Evolutionary conservation across 1,140 invertebrate genomes (phyloP), one percentile per base, ranked within the genome.

Genomic region (Drosophila pallidifrons): DNA sequence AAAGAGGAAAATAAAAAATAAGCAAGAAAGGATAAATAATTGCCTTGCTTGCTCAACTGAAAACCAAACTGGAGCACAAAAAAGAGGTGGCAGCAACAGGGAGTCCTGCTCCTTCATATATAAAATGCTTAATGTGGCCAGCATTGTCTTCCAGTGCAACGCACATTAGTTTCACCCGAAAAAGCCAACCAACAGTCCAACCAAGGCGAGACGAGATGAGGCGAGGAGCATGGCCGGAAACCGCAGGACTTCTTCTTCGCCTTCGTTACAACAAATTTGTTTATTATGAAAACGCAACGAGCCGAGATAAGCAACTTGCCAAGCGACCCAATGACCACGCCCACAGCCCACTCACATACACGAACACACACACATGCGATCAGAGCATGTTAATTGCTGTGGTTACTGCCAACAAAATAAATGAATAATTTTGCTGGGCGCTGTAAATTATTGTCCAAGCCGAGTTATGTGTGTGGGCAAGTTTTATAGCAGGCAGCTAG

Each of bases 281-380:
- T 89, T 89, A 89, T 89, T 89, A 89, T 89, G 85, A 89, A 81
- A 89, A 85, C 85, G 81, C 85, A 88, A 60, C 85, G 85, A 85
- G 79, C 75, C 85, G 81, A 77, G 85, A 89, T 89, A 89, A 89
- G 85, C 85, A 89, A 89, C 78, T 89, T 89, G 86, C 85, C 85
- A 89, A 77, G 57, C 67, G 51, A 68, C 71, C 79, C 58, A 82
- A 61, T 79, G 77, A 67, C 78, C 80, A 82, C 75, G 65, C 30
- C 41, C 47, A 54, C 11, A 25, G 28, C 16, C 43, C 58, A 25
- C 46, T 25, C 58, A 47, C 45, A 32, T 28, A 35, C 28, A 60
- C 5, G 8, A 30, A 49, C 59, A 61, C 59, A 49, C 47, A 41
- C 59, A 15, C 32, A 15, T 8, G 49, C 38, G 11, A 69, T 43